A percentile compares a stretch with the other conserved stretches of the same genome.
phyloP scores from a whole-genome alignment of 2,888 invertebrate genomes.

The Baccha elongata region DNA sequence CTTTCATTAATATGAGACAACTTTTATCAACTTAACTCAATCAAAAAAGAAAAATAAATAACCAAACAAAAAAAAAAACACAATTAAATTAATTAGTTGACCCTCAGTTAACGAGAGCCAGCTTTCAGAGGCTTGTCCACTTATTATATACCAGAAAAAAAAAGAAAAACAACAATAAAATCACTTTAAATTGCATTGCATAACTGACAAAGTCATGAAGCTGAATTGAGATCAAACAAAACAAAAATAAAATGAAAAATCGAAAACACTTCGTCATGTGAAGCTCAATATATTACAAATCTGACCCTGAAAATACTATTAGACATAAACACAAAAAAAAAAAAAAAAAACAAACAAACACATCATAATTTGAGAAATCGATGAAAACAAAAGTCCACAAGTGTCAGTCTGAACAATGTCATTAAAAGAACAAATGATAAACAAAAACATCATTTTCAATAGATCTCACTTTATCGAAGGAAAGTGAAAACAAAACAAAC shows the following conservation, averaged over 20 bases:
- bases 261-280: constrained; percentile 40
- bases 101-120: constrained; percentile 46
- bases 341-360: too few relatives aligned
- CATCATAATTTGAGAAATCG: constrained; percentile 9
- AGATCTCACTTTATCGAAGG: constrained; percentile 15
- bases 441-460: constrained; percentile 31
- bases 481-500: constrained; percentile 9
- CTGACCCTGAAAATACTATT: constrained; percentile 53
- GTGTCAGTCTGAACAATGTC: constrained; percentile 56
- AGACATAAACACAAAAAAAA: constrained; percentile 11
- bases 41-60: constrained; percentile 35
- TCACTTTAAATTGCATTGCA: constrained; percentile 47
- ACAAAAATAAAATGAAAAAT: not conserved
- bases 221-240: constrained; percentile 7
- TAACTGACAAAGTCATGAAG: constrained; percentile 46
- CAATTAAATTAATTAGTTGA: constrained; percentile 65
- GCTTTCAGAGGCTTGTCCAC: constrained; percentile 36
- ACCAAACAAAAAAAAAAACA: constrained; percentile 28
- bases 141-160: not conserved
- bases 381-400: constrained; percentile 12
- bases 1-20: constrained; percentile 40
- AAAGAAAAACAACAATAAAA: constrained; percentile 11
- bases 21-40: constrained; percentile 30
- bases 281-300: constrained; percentile 9
- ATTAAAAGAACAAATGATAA: constrained; percentile 49